Evolutionary conservation across 2,113 vertebrate species (phyloP).

Genomic region (Saguinus imperator): DNA sequence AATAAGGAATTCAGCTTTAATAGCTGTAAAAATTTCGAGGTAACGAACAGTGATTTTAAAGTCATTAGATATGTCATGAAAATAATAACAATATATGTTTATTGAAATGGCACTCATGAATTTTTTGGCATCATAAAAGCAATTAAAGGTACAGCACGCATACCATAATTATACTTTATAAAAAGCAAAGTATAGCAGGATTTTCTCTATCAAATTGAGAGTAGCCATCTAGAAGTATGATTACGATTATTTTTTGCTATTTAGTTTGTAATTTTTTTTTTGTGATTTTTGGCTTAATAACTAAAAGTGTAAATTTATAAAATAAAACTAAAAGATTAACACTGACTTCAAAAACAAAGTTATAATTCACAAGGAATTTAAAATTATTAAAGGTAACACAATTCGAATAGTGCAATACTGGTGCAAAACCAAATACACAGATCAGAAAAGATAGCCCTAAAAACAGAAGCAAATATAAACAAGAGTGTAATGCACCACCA

Average conservation of each 20-base stretch:
- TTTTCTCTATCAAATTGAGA: background rate
- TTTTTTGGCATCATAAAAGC: slow-evolving; percentile 25
- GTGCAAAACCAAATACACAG: slow-evolving; percentile 12
- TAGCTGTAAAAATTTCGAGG: slow-evolving; percentile 28
- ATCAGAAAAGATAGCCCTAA: background rate
- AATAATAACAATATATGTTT: slow-evolving; percentile 40
- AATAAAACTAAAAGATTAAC: background rate
- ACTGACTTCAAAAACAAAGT: slow-evolving; percentile 15
- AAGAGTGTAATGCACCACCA: background rate
- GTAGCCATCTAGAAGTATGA: background rate
- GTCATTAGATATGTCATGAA: background rate
- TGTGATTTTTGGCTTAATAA: background rate
- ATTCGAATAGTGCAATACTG: background rate
- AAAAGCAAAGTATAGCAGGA: background rate
- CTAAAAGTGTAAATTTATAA: slow-evolving; percentile 33
- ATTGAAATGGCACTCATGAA: background rate
- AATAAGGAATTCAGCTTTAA: background rate
- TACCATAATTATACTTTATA: background rate
- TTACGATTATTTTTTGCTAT: background rate
- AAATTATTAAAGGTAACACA: slow-evolving; percentile 43
- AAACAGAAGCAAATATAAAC: slow-evolving; percentile 32
- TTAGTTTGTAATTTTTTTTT: background rate
- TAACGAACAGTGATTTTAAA: background rate
- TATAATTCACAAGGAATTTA: background rate
- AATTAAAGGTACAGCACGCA: background rate